Conservation (phyloP, 1,140 invertebrate genomes). For the Ephestia elutella region DNA sequence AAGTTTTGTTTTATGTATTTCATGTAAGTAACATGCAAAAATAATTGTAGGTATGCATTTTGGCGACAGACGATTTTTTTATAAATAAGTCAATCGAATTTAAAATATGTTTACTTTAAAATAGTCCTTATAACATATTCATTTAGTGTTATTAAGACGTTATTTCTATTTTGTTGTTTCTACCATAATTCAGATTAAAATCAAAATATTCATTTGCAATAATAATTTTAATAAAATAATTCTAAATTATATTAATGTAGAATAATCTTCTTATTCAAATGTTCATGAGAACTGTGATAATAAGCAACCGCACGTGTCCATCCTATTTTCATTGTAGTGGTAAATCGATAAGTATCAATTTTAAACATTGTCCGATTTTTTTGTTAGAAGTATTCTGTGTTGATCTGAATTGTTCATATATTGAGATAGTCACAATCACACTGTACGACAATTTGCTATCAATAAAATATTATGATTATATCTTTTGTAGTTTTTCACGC, state of each 20-base stretch:
- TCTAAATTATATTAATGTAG: not conserved
- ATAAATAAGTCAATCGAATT: too few relatives aligned
- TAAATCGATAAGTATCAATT: not conserved
- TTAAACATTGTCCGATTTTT: not conserved
- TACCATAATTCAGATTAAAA: too few relatives aligned
- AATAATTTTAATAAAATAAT: too few relatives aligned
- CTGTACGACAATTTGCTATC: not conserved
- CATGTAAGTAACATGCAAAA: too few relatives aligned
- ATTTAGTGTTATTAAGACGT: too few relatives aligned
- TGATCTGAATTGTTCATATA: not conserved
- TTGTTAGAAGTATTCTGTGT: not conserved
- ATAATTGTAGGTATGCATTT: too few relatives aligned
- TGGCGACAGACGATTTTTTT: too few relatives aligned
- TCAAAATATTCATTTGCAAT: too few relatives aligned
- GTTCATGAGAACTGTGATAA: not conserved
- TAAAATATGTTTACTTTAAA: too few relatives aligned
- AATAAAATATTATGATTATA: not conserved
- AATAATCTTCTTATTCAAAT: not conserved
- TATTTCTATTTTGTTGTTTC: too few relatives aligned
- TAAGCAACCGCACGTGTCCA: not conserved
- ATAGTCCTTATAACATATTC: too few relatives aligned
- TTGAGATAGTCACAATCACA: not conserved
- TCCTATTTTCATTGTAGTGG: not conserved
- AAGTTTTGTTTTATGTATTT: too few relatives aligned
- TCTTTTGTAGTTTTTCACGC: not conserved